Conservation (phyloP, 2,797 vertebrate genomes). For the Parauchenoglanis punctatus region DNA sequence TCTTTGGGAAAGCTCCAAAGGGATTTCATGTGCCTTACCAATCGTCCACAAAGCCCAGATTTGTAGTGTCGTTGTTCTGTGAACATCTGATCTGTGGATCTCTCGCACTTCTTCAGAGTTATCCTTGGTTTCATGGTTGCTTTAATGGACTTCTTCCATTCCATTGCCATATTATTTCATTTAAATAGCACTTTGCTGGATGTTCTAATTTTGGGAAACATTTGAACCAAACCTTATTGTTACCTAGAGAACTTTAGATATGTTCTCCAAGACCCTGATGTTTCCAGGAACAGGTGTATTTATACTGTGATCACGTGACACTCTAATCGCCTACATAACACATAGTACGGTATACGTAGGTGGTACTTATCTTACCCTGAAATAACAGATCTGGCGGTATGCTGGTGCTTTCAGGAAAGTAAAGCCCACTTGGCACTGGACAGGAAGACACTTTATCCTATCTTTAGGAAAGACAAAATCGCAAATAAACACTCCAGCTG, state of each 20-base stretch:
- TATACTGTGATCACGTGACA: background rate
- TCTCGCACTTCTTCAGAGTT: background rate
- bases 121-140: background rate
- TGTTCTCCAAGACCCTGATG: background rate
- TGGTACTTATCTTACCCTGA: background rate
- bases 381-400: conserved; percentile 8
- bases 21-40: background rate
- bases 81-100: background rate
- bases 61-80: background rate
- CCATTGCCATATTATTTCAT: background rate
- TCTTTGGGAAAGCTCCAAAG: background rate
- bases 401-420: background rate
- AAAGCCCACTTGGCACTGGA: conserved; percentile 1
- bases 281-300: background rate
- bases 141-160: background rate
- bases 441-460: conserved; percentile 25
- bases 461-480: conserved; percentile 9
- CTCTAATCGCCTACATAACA: background rate
- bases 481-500: conserved; percentile 32
- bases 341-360: background rate
- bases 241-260: background rate
- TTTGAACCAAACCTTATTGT: background rate
- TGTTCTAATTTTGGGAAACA: background rate
- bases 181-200: too few relatives aligned
- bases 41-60: background rate